Evolutionary conservation across 2,113 vertebrate species (phyloP).

Genomic region (Smithornis capensis): DNA sequence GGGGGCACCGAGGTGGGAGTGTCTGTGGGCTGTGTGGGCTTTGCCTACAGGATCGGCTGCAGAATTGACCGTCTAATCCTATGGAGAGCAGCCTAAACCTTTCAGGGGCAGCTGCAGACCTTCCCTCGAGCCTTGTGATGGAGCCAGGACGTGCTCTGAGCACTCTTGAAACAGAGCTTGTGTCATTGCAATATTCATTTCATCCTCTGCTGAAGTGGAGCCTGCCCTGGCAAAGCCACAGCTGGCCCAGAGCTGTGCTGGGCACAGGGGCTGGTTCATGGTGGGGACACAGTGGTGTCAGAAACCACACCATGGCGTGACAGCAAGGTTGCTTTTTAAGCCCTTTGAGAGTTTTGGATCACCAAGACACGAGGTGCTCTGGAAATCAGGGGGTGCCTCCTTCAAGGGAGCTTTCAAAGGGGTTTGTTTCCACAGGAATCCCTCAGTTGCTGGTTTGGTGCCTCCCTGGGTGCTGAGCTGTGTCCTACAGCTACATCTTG

Average conservation of each 20-base stretch:
- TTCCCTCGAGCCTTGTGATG: neutral
- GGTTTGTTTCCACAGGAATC: neutral
- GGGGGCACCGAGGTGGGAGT: rapidly evolving
- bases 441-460: rapidly evolving
- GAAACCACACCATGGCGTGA: rapidly evolving
- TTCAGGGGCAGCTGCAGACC: neutral
- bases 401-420: neutral
- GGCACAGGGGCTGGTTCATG: neutral
- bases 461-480: neutral
- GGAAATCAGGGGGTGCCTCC: rapidly evolving
- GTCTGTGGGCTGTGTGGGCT: rapidly evolving
- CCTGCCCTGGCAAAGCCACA: neutral
- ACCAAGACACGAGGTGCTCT: rapidly evolving
- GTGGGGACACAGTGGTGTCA: neutral
- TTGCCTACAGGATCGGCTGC: rapidly evolving
- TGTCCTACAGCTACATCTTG: rapidly evolving
- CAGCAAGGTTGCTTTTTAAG: neutral
- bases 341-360: neutral
- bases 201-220: rapidly evolving
- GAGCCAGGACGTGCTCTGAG: neutral
- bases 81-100: rapidly evolving
- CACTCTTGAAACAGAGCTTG: neutral
- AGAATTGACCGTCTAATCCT: neutral
- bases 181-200: rapidly evolving
- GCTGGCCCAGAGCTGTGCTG: neutral